Evolutionary conservation across 2,888 invertebrate genomes (phyloP), one percentile per base, ranked within the genome.

Genomic region (Acleris laterana): DNA sequence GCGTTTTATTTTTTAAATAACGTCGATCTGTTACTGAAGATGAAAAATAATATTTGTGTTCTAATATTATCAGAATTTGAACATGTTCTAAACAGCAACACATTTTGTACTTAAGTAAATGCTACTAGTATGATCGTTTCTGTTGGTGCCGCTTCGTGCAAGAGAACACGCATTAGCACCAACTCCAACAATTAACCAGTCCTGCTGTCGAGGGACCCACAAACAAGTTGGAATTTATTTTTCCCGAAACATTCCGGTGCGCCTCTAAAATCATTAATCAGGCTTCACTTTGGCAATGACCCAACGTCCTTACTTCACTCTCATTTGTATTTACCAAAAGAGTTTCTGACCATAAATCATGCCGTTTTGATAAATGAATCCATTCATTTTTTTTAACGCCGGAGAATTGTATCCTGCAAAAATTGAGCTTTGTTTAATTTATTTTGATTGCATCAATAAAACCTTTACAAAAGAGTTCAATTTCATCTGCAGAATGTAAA

Each of bases 251-350:
- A 85, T 85, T 84, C 79, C 83, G 71, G 82, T 82, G 80, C 82
- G 81, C 81, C 81, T 88, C 83, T 82, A 86, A 89, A 90, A 87
- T 89, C 90, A 90, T 90, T 90, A 89, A 90, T 90, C 90, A 90
- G 84, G 79, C 82, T 88, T 83, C 88, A 88, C 88, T 90, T 90
- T 90, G 90, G 90, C 90, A 88, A 84, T 89, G 89, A 89, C 89
- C 90, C 90, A 90, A 88, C 84, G 83, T 85, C 85, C 88, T 85
- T 84, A 86, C 85, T 85, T 81, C 84, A 80, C 88, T 79, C 87
- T 90, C 90, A 90, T 90, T 90, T 90, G 90, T 90, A 90, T 90
- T 90, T 90, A 87, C 86, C 82, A 87, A 90, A 89, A 89, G 89
- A 89, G 89, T 89, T 90, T 81, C 78, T 79, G 82, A 81, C 79